Evolutionary conservation across 2,113 vertebrate species (phyloP), one percentile per base, ranked within the genome.

Genomic region (Pipra filicauda): DNA sequence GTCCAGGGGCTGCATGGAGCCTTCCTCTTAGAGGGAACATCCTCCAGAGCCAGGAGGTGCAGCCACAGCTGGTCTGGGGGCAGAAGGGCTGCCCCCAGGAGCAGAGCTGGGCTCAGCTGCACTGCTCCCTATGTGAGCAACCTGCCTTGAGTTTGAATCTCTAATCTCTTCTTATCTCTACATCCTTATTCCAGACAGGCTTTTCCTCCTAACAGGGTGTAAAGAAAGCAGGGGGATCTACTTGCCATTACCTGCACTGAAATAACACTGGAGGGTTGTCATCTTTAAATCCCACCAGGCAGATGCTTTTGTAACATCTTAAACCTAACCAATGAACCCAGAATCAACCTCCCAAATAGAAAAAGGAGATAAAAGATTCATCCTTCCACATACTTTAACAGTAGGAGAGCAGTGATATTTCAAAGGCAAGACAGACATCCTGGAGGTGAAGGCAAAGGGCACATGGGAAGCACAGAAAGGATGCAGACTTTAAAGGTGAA

Each of bases 281-380:
- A 81, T 94, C 90, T 94, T 94, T 89, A 96, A 96, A 96, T 94
- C 95, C 88, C 93, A 91, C 92, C 52, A 78, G 92, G 65, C 57
- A 41, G 69, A 81, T 61, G 90, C 90, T 96, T 96, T 95, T 86
- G 92, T 93, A 96, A 86, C 85, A 65, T 95, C 82, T 96, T 94
- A 93, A 96, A 96, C 81, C 95, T 81, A 92, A 78, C 83, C 96
- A 96, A 91, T 92, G 93, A 97, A 96, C 95, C 79, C 79, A 78
- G 95, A 93, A 96, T 95, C 93, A 95, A 92, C 96, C 95, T 95
- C 91, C 92, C 83, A 93, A 92, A 96, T 89, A 97, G 93, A 92
- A 93, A 72, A 82, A 44, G 88, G 92, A 94, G 88, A 96, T 95
- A 96, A 96, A 96, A 97, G 95, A 95, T 96, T 97, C 93, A 95